Conservation (phyloP, 2,113 vertebrate genomes). For the Rhinopomastus cyanomelas region DNA sequence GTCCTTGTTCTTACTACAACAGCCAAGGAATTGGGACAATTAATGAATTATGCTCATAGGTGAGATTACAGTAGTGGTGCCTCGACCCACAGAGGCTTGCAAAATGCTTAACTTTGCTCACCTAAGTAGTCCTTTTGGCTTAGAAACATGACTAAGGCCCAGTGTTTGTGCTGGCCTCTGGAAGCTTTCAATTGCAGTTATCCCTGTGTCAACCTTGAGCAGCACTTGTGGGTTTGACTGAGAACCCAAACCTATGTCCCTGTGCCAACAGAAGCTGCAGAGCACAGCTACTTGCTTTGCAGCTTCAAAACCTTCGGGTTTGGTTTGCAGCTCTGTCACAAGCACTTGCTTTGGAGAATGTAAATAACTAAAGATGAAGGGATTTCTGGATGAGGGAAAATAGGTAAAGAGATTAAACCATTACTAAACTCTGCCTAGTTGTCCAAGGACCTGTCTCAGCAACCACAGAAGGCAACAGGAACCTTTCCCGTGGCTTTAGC, state of each 20-base stretch:
- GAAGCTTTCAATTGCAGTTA: constrained; percentile 1
- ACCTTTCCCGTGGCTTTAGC: background rate
- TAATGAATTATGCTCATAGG: background rate
- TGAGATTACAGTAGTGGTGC: background rate
- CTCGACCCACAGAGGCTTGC: background rate
- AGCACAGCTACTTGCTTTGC: constrained; percentile 47
- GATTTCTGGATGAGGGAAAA: background rate
- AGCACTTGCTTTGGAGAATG: constrained; percentile 31
- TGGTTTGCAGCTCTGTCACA: constrained; percentile 51
- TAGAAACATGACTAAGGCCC: background rate
- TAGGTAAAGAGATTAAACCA: constrained; percentile 3
- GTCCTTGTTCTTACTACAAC: background rate
- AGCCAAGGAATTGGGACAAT: background rate
- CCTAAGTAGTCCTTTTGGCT: background rate
- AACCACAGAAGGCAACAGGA: background rate
- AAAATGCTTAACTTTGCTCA: background rate
- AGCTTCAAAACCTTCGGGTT: constrained; percentile 49
- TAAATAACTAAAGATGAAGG: constrained; percentile 56
- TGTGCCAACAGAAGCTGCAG: constrained; percentile 5
- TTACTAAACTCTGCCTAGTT: background rate
- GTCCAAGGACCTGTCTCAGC: background rate
- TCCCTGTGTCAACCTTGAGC: background rate
- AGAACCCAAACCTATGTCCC: background rate
- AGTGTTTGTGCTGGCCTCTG: background rate
- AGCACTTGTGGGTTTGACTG: background rate